Base-by-base conservation (phyloP, 2,113 vertebrate species). In the Chrysochloris asiatica region DNA sequence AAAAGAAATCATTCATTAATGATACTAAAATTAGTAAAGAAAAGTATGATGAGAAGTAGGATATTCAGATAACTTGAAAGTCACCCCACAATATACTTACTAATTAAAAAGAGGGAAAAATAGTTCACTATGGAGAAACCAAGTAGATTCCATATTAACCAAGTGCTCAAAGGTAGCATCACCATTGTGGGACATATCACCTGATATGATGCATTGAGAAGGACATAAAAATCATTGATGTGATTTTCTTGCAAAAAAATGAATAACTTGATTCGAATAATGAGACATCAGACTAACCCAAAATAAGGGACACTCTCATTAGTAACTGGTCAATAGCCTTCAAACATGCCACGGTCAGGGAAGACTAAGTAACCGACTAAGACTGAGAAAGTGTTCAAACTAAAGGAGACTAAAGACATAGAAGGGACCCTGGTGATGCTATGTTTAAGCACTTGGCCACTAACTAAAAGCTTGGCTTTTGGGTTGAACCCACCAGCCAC, bases 171-270 rank as follows among this genome's bases (percentile, higher is more conserved):
- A 63, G 24, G 73, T 45, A 45, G 17, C 54, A n/a, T 89, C 38
- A 28, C 63, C 47, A 41, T 17, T 6, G 14, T 4, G 12, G 65
- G 50, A 65, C 47, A 84, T 52, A 79, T 26, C 1, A 1, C 38
- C 80, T 47, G 26, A 50, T 56, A 36, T 22, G 48, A 48, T 33
- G 19, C 28, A 6, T 45, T 26, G 63, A 80, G 69, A 63, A 72
- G 3, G 17, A 72, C 11, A 33, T 63, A 33, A 63, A 59, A 26
- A 1, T 41, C 4, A 14, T 52, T 84, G 9, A 2, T 61, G 19
- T 56, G 47, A 26, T 26, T 88, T 88, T 83, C 50, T 73, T 69
- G 63, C 76, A 45, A 41, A 92, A 89, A 69, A 94, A 54, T 28
- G 4, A 4, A 61, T 12, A 71, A 47, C 33, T 21, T 91, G 56